These are phyloP conservation scores for Leucopsar rothschildi DNA, from an alignment of 2,113 vertebrate species.

Conservation along the genomic window DNA sequence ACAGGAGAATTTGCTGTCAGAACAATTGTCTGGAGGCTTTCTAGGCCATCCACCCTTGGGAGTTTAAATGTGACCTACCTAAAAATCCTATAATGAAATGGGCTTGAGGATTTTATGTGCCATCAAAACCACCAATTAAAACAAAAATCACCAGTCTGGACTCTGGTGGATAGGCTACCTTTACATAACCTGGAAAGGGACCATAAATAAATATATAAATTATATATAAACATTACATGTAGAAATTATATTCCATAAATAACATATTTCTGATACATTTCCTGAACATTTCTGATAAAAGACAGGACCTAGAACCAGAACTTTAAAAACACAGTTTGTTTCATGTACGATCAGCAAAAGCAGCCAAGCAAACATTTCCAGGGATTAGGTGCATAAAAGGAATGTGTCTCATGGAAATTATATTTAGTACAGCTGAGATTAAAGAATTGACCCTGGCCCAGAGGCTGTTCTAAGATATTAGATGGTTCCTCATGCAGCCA, in stretches of 20 bases:
- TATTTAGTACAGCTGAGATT: not conserved
- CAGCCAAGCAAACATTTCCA: not conserved
- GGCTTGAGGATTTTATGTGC: accelerated
- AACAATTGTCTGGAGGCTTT: not conserved
- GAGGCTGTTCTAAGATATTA: not conserved
- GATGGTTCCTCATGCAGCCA: not conserved
- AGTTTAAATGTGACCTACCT: not conserved
- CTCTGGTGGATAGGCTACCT: not conserved
- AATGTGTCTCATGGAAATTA: not conserved
- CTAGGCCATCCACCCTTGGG: not conserved
- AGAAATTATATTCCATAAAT: not conserved
- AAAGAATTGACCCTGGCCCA: not conserved
- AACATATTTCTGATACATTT: not conserved
- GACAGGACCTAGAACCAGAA: not conserved
- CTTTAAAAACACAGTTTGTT: not conserved
- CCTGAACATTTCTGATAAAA: not conserved
- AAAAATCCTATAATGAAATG: not conserved
- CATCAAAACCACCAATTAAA: not conserved
- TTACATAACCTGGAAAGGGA: not conserved
- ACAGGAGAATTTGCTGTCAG: not conserved
- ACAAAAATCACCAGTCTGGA: not conserved
- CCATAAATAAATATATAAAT: not conserved
- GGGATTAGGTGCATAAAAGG: not conserved
- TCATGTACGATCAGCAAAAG: not conserved
- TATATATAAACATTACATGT: not conserved